Evolutionary conservation across 2,888 invertebrate genomes (phyloP), one percentile per base, ranked within the genome.

Genomic region (Yponomeuta evonymella): DNA sequence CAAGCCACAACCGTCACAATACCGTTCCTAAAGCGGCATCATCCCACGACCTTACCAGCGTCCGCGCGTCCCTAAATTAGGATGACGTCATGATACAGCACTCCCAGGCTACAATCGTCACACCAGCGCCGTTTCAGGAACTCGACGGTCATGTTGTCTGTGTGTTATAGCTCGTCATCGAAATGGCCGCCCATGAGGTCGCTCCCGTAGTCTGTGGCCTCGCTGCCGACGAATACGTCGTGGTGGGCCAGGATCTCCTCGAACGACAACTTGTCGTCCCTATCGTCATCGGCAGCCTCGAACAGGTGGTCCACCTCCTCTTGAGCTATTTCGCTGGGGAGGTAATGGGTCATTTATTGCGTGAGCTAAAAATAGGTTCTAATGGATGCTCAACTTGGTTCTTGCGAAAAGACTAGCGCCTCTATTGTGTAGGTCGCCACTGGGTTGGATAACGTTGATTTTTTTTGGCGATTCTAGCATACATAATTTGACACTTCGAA

Each of bases 251-350:
- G 86, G 67, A 98, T 94, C 93, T 98, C 98, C 2, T 94, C 93
- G 85, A 95, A 96, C 2, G 96, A 94, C 62, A 98, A 90, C 73
- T 94, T 84, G 77, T 95, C 95, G 84, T 98, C 97, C 80, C 95
- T 95, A 87, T 98, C 95, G 76, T 96, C 96, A 86, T 98, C 98
- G 1, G 97, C 95, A 1, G 96, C 92, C 4, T 95, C 95, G 88
- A 99, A 96, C 74, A 99, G 90, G 90, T 99, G 98, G 71, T 95
- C 95, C 0, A 97, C 97, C 88, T 99, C 99, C 78, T 98, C 98
- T 36, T 93, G 94, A 0, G 98, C 98, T 75, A 97, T 96, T 80
- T 97, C 97, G 12, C 96, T 96, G 83, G 71, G 86, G 83, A 77
- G 73, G 70, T 67, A 72, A 71, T 63, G 58, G 30, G 43, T 8